Percentiles rank a stretch among this genome's conserved stretches.
phyloP scores from a whole-genome alignment of 2,797 vertebrate genomes.

The Carcharodon carcharias region DNA sequence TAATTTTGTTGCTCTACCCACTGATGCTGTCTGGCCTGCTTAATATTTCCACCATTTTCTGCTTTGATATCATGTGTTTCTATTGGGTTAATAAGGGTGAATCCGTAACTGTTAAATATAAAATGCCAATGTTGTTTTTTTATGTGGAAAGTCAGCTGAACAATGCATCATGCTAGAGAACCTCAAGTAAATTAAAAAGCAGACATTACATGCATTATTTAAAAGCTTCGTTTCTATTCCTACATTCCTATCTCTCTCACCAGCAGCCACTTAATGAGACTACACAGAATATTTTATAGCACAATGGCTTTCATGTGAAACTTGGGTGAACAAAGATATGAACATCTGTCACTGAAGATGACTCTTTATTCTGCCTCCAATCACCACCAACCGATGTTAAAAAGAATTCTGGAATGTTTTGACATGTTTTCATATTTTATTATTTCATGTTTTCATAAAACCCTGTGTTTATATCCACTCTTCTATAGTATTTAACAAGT shows the following conservation, averaged over 20 bases:
- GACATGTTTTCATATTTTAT: not conserved
- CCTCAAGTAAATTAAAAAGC: not conserved
- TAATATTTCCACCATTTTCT: not conserved
- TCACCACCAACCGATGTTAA: not conserved
- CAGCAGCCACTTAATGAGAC: not conserved
- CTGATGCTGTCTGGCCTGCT: not conserved
- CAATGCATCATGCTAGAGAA: not conserved
- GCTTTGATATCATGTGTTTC: not conserved
- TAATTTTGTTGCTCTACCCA: not conserved
- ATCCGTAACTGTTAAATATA: not conserved
- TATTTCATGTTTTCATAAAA: not conserved
- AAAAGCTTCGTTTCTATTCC: slow-evolving; percentile 1
- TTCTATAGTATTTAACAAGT: not conserved
- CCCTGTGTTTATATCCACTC: not conserved
- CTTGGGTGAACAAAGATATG: not conserved
- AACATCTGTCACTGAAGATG: not conserved
- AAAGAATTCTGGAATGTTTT: not conserved
- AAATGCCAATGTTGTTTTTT: not conserved
- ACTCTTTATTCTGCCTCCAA: not conserved
- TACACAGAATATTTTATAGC: not conserved
- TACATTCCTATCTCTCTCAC: not conserved
- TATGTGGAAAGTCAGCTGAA: not conserved
- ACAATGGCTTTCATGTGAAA: slow-evolving; percentile 17
- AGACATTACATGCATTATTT: not conserved
- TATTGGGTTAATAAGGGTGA: not conserved